Evolutionary conservation across 1,140 invertebrate genomes (phyloP), one percentile per base, ranked within the genome.

Genomic region (Anastatus disparis): DNA sequence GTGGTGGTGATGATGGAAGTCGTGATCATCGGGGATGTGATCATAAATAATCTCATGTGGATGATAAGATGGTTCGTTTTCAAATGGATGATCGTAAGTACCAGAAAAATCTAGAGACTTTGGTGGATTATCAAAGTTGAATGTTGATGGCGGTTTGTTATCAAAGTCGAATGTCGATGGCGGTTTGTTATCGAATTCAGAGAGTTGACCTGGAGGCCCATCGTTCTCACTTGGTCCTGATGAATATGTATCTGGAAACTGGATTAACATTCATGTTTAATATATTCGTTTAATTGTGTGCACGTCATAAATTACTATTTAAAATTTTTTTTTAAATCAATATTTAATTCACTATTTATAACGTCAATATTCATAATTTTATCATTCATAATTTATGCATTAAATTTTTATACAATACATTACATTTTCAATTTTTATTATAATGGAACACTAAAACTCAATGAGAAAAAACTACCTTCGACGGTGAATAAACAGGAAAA

Each of bases 1-100:
- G 27, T 80, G 76, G 40, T 84, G 72, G 71, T 88, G 81, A 65
- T 85, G 77, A 40, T 88, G 61, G 66, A 87, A 78, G 59, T 86
- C 81, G 15, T 85, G 76, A 56, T 86, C 77, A 52, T 88, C 81
- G 0, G 80, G 79, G n/a, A 77, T 55, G 58, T 84, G 80, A 65
- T 86, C 82, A 68, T 83, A 85, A 29, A 78, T 78, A 22, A 84
- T n/a, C 2, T 87, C 78, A 62, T 87, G 81, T 65, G 86, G 80
- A 55, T 85, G 74, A 52, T 83, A 74, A 71, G 88, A 83, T 26
- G 74, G 13, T 12, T 58, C 38, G 20, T 75, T 61, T 1, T 24
- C 53, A 59, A 70, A 73, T 6, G 70, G 70, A 8, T 77, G 74
- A 24, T 76, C 73, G 7, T 74, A 73, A 38, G 77, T 73, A 0